These are phyloP conservation scores for Athene noctua DNA, from an alignment of 2,113 vertebrate genomes.

Conservation along the genomic window DNA sequence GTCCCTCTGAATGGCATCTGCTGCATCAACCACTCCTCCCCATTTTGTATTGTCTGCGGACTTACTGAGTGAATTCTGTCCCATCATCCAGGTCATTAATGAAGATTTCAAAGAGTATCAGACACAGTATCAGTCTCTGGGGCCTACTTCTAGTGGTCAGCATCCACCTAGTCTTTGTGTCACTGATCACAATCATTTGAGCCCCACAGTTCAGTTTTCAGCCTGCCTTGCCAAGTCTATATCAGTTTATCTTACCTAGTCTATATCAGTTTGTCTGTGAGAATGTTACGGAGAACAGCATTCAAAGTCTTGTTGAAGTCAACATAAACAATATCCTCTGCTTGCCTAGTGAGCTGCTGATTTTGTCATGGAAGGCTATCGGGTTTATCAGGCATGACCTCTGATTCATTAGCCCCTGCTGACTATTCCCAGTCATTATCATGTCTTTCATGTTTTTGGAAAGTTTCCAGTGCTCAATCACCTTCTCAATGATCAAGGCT, in stretches of 20 bases:
- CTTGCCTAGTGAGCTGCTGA: neutral
- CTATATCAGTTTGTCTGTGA: neutral
- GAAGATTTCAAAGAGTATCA: neutral
- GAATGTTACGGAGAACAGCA: neutral
- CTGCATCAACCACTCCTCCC: neutral
- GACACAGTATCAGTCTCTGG: neutral
- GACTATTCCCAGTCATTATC: neutral
- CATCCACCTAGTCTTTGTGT: neutral
- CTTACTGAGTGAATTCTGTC: neutral
- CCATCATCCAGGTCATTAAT: neutral
- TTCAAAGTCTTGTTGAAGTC: neutral
- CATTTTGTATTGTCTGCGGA: neutral
- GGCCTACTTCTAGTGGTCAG: neutral
- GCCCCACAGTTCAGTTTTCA: neutral
- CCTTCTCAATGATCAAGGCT: neutral
- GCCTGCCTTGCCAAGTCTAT: neutral
- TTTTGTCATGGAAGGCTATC: neutral
- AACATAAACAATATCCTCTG: fast-evolving
- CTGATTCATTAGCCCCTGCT: neutral
- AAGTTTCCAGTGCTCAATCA: neutral
- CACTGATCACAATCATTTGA: neutral
- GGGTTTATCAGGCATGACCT: neutral
- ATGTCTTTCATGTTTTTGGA: neutral
- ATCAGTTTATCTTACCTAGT: neutral
- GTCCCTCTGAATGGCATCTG: neutral